Percentiles rank a stretch among this genome's conserved stretches.
These are phyloP conservation scores for Psilopsiagon aymara DNA, from an alignment of 2,113 vertebrate genomes.

Conservation along the genomic window DNA sequence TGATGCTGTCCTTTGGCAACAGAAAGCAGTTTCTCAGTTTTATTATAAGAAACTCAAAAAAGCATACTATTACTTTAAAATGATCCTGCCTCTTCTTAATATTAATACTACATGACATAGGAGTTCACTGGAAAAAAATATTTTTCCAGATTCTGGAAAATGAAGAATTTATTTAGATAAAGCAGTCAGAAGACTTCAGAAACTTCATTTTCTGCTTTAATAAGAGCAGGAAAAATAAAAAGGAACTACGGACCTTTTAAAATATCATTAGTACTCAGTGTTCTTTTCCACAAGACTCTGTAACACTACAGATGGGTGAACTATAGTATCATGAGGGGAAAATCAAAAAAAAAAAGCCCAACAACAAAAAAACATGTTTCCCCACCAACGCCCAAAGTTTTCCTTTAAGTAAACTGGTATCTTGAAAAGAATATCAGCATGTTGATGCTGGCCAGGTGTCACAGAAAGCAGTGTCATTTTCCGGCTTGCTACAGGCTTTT, in stretches of 20 bases:
- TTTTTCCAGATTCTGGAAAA: neutral
- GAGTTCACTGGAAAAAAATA: neutral
- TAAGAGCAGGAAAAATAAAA: neutral
- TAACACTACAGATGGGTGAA: neutral
- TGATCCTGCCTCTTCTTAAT: neutral
- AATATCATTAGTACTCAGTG: neutral
- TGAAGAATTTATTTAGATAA: neutral
- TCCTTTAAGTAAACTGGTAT: neutral
- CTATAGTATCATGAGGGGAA: neutral
- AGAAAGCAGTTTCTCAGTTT: neutral
- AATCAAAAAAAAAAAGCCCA: neutral
- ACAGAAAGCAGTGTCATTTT: neutral
- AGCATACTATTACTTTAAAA: neutral
- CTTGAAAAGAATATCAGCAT: neutral
- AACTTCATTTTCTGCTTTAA: neutral
- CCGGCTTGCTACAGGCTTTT: neutral
- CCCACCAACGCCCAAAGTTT: neutral
- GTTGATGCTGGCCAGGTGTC: neutral
- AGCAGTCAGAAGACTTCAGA: neutral
- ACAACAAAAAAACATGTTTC: neutral
- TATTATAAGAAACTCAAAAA: neutral
- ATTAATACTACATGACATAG: neutral
- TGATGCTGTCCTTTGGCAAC: accelerated
- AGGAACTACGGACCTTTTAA: neutral
- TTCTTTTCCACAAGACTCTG: neutral